Evolutionary conservation across 2,113 vertebrate genomes (phyloP).

Genomic region (Pseudopodoces humilis): DNA sequence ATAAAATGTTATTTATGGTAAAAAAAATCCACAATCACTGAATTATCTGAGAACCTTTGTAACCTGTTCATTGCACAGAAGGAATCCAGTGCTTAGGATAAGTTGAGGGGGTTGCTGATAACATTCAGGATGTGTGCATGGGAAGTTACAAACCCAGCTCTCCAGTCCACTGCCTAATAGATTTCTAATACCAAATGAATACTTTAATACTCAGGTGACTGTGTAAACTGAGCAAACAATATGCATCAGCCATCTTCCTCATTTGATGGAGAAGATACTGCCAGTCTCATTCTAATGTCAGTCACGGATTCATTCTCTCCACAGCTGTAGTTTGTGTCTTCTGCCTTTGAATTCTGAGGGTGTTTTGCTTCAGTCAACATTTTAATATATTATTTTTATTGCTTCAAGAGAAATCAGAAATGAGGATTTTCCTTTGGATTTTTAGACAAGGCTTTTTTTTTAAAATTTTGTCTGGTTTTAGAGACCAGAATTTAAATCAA

Average conservation of each 20-base stretch:
- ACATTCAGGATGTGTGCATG: background rate
- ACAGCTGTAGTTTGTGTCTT: background rate
- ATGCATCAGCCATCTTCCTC: background rate
- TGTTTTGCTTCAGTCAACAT: background rate
- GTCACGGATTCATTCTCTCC: background rate
- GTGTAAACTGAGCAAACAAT: background rate
- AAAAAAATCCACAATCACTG: background rate
- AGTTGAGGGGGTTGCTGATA: background rate
- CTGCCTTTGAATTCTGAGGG: background rate
- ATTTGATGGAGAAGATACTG: background rate
- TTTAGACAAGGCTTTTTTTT: background rate
- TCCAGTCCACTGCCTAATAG: background rate
- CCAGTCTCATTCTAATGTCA: background rate
- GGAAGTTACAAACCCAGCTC: background rate
- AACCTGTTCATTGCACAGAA: background rate
- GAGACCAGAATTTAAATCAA: background rate
- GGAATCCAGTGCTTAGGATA: background rate
- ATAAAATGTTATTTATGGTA: background rate
- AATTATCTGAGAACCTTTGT: background rate
- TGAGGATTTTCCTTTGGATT: background rate
- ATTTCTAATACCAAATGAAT: background rate
- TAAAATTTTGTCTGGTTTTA: background rate
- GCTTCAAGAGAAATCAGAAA: background rate
- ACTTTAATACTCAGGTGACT: background rate
- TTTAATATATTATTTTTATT: background rate